phyloP scores from a whole-genome alignment of 2,113 vertebrate genomes.

The Haemorhous mexicanus region DNA sequence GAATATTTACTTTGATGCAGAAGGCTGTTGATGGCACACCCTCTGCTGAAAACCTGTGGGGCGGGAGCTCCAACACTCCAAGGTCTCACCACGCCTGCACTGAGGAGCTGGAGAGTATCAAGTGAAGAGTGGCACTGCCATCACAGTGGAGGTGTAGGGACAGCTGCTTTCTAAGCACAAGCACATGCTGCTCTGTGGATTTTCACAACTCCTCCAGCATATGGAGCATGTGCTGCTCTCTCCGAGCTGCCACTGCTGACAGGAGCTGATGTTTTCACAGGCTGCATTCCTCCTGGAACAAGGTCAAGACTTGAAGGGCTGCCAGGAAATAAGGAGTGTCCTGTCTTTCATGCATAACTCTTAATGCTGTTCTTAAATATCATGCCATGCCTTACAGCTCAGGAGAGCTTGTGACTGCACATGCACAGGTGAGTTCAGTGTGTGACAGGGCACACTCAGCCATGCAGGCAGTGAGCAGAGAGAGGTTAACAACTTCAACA shows the following conservation, averaged over 20 bases:
- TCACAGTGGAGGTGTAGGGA: not conserved
- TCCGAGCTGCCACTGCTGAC: not conserved
- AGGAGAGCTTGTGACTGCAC: not conserved
- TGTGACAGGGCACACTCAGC: not conserved
- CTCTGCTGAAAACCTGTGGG: not conserved
- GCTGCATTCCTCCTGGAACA: not conserved
- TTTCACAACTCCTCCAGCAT: constrained; percentile 6
- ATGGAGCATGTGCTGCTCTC: not conserved
- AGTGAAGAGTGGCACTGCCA: not conserved
- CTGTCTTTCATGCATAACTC: not conserved
- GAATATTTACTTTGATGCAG: not conserved
- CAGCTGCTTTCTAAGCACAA: not conserved
- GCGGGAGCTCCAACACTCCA: not conserved
- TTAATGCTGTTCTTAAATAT: not conserved
- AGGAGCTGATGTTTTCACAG: constrained; percentile 27
- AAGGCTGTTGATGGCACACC: not conserved
- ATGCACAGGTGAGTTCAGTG: not conserved
- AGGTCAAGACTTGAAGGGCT: not conserved
- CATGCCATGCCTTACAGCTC: not conserved
- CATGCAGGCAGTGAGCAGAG: not conserved
- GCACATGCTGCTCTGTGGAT: not conserved
- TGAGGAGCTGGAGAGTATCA: not conserved
- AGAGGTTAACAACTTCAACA: not conserved
- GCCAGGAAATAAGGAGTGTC: not conserved
- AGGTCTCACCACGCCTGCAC: accelerated